Conservation (phyloP, 2,888 invertebrate species). For the Endomychus coccineus region DNA sequence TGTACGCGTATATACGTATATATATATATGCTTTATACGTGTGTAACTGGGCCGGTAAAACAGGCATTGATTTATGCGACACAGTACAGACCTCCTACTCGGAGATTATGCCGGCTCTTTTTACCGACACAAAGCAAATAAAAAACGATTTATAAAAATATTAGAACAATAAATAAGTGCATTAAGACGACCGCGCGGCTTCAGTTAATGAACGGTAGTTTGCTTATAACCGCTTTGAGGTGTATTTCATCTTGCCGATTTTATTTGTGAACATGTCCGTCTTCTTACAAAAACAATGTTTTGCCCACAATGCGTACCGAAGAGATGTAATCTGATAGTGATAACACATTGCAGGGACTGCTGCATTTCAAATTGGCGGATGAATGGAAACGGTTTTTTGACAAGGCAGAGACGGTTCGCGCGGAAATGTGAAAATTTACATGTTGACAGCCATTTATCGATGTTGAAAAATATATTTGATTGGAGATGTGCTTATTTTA, state of each 20-base stretch:
- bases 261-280: slow-evolving; percentile 6
- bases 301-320: slow-evolving; percentile 1
- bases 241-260: slow-evolving; percentile 18
- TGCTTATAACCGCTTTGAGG: slow-evolving; percentile 12
- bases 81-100: slow-evolving; percentile 24
- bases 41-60: slow-evolving; percentile 22
- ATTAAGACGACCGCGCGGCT: slow-evolving; percentile 16
- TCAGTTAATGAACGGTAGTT: slow-evolving; percentile 23
- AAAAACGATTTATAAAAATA: slow-evolving; percentile 26
- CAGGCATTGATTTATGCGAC: slow-evolving; percentile 24
- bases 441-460: too few relatives aligned
- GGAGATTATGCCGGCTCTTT: slow-evolving; percentile 23
- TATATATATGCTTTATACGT: slow-evolving; percentile 1
- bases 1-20: neutral
- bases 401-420: too few relatives aligned
- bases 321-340: neutral
- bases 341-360: too few relatives aligned
- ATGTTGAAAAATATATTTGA: too few relatives aligned
- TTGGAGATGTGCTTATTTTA: too few relatives aligned
- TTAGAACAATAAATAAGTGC: slow-evolving; percentile 25
- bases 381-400: too few relatives aligned
- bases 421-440: too few relatives aligned
- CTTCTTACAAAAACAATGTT: neutral
- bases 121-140: slow-evolving; percentile 14
- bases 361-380: too few relatives aligned